A percentile compares a stretch with the other conserved stretches of the same genome.
Evolutionary conservation across 2,888 invertebrate species (phyloP).

Genomic region (Harpalus rubripes): DNA sequence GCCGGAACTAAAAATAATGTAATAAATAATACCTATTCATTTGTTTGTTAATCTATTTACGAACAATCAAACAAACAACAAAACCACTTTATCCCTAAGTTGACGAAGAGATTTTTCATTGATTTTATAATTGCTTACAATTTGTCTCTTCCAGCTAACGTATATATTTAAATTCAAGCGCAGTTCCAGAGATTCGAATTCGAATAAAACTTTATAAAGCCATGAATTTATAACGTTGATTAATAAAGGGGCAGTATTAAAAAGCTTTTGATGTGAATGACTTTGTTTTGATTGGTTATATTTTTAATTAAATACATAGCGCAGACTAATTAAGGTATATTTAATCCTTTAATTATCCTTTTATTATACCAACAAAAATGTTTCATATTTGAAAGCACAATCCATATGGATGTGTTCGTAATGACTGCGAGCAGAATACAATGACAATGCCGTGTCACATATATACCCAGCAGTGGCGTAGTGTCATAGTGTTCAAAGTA

Average conservation of each 20-base stretch:
- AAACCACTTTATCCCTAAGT: slow-evolving; percentile 10
- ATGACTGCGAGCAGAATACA: not conserved
- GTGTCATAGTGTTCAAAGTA: too few relatives aligned
- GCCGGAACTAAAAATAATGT: slow-evolving; percentile 7
- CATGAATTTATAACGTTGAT: not conserved
- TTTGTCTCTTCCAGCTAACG: not conserved
- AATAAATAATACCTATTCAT: slow-evolving; percentile 17
- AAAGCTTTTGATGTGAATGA: slow-evolving; percentile 3
- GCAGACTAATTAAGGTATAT: slow-evolving; percentile 2
- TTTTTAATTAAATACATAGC: slow-evolving; percentile 1
- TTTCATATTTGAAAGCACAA: not conserved
- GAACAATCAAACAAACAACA: slow-evolving; percentile 26
- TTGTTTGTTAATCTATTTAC: slow-evolving; percentile 24
- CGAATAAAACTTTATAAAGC: not conserved
- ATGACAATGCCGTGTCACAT: not conserved
- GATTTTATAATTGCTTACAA: not conserved
- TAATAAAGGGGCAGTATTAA: not conserved
- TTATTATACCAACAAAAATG: not conserved
- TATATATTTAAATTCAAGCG: not conserved
- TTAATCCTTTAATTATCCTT: slow-evolving; percentile 13
- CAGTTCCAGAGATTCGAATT: not conserved
- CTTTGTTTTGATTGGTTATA: slow-evolving; percentile 16
- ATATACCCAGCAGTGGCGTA: too few relatives aligned
- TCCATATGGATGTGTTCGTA: not conserved
- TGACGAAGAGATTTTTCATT: not conserved